Conservation (phyloP, 2,113 vertebrate genomes). For the Balaenoptera acutorostrata region DNA sequence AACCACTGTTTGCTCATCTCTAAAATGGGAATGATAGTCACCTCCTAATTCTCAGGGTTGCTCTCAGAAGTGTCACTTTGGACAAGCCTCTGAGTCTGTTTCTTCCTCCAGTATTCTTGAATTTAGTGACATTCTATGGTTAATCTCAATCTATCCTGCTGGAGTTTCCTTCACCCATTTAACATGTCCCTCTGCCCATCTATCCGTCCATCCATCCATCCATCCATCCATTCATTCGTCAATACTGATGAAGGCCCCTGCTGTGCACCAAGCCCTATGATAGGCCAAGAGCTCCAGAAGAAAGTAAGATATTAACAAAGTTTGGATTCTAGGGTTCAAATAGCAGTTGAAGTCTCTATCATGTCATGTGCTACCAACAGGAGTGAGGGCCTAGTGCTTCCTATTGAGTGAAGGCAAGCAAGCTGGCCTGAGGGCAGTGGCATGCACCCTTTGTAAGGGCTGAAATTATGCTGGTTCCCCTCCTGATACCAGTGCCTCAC, state of each 20-base stretch:
- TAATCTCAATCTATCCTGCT: not conserved
- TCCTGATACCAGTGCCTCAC: not conserved
- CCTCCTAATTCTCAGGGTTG: not conserved
- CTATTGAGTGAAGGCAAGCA: not conserved
- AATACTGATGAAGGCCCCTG: not conserved
- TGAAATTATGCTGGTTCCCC: not conserved
- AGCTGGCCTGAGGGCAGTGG: not conserved
- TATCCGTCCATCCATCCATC: too few species aligned
- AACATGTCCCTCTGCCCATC: not conserved
- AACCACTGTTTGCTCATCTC: not conserved
- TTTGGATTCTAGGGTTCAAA: not conserved
- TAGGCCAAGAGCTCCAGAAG: not conserved
- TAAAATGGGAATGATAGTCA: not conserved
- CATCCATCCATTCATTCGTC: too few species aligned
- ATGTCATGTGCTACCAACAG: not conserved
- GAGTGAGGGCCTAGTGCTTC: not conserved
- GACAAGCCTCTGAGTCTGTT: not conserved
- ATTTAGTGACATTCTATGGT: not conserved
- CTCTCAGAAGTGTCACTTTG: constrained; percentile 18
- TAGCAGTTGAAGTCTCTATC: not conserved
- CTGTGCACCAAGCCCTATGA: not conserved
- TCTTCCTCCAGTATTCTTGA: not conserved
- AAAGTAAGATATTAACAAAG: not conserved
- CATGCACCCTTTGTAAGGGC: not conserved
- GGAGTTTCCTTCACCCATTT: not conserved